Conservation (phyloP, 1,140 invertebrate species). For the Nymphalis io region DNA sequence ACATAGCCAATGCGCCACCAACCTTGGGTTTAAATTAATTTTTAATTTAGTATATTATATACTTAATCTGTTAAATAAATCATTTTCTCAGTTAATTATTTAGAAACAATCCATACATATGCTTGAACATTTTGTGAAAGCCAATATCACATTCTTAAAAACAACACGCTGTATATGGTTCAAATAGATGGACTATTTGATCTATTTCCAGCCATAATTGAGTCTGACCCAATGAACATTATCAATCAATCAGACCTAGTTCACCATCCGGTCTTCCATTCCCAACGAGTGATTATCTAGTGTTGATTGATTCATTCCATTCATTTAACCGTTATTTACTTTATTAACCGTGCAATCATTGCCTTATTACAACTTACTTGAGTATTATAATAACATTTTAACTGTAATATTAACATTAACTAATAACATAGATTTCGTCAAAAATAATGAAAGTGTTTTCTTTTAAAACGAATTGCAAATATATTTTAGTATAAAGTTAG, state of each 20-base stretch:
- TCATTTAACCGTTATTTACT: conserved; percentile 37
- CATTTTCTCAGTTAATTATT: too few species aligned
- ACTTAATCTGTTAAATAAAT: too few species aligned
- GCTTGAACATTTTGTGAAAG: too few species aligned
- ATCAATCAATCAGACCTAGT: conserved; percentile 45
- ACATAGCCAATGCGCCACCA: too few species aligned
- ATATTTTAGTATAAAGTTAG: too few species aligned
- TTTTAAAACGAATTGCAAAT: too few species aligned
- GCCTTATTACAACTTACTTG: not conserved
- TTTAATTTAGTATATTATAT: too few species aligned
- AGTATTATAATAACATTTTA: not conserved
- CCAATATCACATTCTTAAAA: not conserved
- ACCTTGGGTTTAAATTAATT: too few species aligned
- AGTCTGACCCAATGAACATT: conserved; percentile 37
- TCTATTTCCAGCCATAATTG: conserved; percentile 5
- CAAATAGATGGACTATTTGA: not conserved
- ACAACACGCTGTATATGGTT: not conserved
- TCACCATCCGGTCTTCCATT: conserved; percentile 41
- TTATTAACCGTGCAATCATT: conserved; percentile 2
- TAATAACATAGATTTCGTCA: too few species aligned
- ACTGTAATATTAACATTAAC: not conserved
- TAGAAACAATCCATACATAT: too few species aligned
- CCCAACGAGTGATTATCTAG: conserved; percentile 46
- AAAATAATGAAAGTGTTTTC: too few species aligned
- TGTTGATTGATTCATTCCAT: conserved; percentile 46